Evolutionary conservation across 2,113 vertebrate genomes (phyloP).

Genomic region (Ursus arctos): DNA sequence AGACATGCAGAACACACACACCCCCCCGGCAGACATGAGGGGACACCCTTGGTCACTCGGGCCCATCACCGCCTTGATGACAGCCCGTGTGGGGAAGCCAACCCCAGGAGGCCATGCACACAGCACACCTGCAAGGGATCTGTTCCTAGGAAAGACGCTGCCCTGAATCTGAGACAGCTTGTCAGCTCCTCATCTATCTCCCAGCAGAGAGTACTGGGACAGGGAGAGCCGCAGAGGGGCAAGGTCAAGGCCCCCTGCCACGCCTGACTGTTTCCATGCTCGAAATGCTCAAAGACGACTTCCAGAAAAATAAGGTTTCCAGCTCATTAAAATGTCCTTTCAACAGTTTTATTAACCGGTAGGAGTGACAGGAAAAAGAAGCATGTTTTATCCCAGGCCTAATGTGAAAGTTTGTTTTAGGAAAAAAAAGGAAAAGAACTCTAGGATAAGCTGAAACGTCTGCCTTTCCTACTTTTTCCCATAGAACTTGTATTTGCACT

Average conservation of each 20-base stretch:
- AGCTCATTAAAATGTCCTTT: background rate
- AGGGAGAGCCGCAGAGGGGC: fast-evolving
- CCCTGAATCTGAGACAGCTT: background rate
- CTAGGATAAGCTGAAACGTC: background rate
- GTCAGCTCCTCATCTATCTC: background rate
- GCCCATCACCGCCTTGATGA: background rate
- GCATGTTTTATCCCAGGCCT: background rate
- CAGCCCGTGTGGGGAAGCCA: fast-evolving
- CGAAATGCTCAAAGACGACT: background rate
- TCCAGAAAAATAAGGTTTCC: background rate
- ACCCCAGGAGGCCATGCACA: fast-evolving
- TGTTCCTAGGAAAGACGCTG: fast-evolving
- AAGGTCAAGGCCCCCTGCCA: background rate
- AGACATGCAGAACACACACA: no score
- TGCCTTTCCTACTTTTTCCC: background rate
- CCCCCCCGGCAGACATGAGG: fast-evolving
- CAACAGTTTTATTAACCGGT: background rate
- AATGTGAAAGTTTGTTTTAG: background rate
- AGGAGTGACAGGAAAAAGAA: background rate
- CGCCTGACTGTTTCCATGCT: background rate
- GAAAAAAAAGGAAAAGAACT: background rate
- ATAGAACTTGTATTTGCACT: background rate
- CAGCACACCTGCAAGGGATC: background rate
- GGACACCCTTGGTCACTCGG: background rate
- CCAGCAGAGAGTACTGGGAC: background rate